Conservation (phyloP, 2,797 vertebrate species). For the Argentina silus region DNA sequence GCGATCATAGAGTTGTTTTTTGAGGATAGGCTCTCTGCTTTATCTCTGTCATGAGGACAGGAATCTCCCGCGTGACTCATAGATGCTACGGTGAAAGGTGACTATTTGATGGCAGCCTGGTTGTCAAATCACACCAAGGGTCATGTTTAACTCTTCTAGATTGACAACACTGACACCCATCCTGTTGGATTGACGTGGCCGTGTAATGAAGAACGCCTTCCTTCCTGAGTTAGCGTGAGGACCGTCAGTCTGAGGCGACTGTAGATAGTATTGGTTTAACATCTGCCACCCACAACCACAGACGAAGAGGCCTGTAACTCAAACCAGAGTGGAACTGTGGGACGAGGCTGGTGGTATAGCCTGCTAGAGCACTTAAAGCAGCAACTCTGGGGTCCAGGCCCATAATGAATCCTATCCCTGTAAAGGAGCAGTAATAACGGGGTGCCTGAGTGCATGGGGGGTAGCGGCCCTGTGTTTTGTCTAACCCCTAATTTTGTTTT, state of each 20-base stretch:
- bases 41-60: background rate
- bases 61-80: background rate
- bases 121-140: background rate
- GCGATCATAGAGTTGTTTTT: background rate
- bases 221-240: conserved; percentile 14
- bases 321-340: conserved; percentile 14
- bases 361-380: conserved; percentile 41
- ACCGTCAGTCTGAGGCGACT: background rate
- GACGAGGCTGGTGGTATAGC: conserved; percentile 36
- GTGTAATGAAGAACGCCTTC: conserved; percentile 26
- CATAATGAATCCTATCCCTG: conserved; percentile 52
- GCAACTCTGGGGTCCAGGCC: conserved; percentile 36
- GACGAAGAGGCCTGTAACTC: conserved; percentile 11
- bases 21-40: too few species aligned
- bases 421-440: conserved; percentile 54
- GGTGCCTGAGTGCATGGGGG: conserved; percentile 17
- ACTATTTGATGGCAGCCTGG: background rate
- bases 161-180: conserved; percentile 25
- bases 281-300: conserved; percentile 56
- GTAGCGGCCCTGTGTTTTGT: conserved; percentile 57
- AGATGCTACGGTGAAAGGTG: background rate
- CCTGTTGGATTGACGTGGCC: conserved; percentile 37
- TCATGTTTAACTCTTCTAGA: conserved; percentile 9
- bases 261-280: conserved; percentile 50
- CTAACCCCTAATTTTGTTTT: conserved; percentile 61